phyloP scores from a whole-genome alignment of 37 sponge, comb jelly and placozoan species.

The Diacarnus erythraeanus region DNA sequence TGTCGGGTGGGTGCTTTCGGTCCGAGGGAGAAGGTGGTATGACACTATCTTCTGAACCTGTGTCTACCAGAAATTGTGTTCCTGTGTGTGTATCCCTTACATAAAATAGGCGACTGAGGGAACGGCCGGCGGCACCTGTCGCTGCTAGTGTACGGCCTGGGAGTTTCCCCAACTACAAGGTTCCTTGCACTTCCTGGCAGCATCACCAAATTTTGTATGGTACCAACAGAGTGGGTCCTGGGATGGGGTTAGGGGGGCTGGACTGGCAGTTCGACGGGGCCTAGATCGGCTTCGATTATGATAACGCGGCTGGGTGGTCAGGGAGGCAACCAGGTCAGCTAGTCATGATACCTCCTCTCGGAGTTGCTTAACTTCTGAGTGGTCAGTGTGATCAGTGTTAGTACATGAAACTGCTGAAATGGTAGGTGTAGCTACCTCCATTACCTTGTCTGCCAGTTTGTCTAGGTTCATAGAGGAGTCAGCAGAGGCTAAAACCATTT shows the following conservation, averaged over 20 bases:
- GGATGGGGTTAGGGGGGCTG: conserved; percentile 6
- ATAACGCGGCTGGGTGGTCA: conserved; percentile 10
- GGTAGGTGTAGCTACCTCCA: background rate
- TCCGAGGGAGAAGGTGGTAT: conserved; percentile 29
- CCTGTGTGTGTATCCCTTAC: conserved; percentile 26
- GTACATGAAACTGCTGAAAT: background rate
- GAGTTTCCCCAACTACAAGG: background rate
- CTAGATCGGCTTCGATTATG: conserved; percentile 5
- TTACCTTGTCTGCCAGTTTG: conserved; percentile 21
- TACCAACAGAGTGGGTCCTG: conserved; percentile 62
- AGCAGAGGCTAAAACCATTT: conserved; percentile 59
- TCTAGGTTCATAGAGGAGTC: conserved; percentile 20
- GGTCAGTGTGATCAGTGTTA: too few species aligned
- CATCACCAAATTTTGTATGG: conserved; percentile 57
- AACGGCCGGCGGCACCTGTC: conserved; percentile 63
- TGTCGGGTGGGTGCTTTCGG: background rate
- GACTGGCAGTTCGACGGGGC: conserved; percentile 5
- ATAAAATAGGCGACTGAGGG: conserved; percentile 49
- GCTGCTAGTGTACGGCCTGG: conserved; percentile 26
- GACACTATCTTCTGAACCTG: conserved; percentile 32
- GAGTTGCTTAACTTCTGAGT: conserved; percentile 31
- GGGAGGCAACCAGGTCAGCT: conserved; percentile 38
- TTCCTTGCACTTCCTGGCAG: background rate
- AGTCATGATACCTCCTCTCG: conserved; percentile 37
- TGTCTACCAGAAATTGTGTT: conserved; percentile 60